Conservation (phyloP, 2,888 invertebrate species). For the Heteropelma amictum region DNA sequence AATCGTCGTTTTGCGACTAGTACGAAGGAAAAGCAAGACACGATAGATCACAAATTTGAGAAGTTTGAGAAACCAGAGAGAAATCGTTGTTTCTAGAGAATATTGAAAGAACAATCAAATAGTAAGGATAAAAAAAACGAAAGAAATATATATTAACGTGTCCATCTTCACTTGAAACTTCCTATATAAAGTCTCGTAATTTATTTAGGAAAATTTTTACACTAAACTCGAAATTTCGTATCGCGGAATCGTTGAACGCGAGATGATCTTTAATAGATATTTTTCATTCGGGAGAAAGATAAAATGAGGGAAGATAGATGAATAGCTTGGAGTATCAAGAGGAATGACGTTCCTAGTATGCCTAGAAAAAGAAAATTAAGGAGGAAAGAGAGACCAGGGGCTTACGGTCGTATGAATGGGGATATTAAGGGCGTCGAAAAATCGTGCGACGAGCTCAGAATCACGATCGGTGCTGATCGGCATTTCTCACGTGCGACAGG, state of each 20-base stretch:
- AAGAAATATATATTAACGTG: not conserved
- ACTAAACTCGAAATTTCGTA: not conserved
- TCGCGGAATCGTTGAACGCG: conserved; percentile 6
- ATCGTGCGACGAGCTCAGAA: conserved; percentile 34
- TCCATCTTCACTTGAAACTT: not conserved
- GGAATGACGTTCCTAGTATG: conserved; percentile 51
- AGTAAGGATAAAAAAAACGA: not conserved
- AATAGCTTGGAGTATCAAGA: conserved; percentile 17
- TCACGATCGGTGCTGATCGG: conserved; percentile 30
- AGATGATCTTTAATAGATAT: conserved; percentile 37
- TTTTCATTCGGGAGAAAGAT: conserved; percentile 39
- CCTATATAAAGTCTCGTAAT: not conserved
- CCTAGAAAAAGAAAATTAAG: conserved; percentile 20
- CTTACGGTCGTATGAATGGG: conserved; percentile 21
- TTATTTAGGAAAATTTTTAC: not conserved
- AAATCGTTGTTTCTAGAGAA: not conserved
- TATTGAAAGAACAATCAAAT: not conserved
- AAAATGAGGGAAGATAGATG: not conserved
- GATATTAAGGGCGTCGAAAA: conserved; percentile 28
- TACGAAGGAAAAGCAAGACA: too few species aligned
- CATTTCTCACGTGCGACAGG: conserved; percentile 31
- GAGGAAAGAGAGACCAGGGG: conserved; percentile 23
- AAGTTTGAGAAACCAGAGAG: not conserved
- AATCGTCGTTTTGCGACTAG: too few species aligned
- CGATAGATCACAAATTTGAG: not conserved